phyloP scores from a whole-genome alignment of 92 coral and sea anemone species.

The Pocillopora meandrina region DNA sequence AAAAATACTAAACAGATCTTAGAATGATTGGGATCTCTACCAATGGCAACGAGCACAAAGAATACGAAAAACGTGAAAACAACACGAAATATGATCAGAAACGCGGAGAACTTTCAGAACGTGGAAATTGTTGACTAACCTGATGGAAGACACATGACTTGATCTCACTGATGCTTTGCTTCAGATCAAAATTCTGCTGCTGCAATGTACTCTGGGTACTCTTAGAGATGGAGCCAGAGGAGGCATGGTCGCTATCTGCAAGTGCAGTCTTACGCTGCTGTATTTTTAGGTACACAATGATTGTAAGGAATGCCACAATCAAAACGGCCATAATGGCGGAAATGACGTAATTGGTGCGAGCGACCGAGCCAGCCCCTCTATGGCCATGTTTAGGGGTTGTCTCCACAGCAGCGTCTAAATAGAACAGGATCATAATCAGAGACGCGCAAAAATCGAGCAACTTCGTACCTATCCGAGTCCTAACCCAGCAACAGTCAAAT shows the following conservation, averaged over 20 bases:
- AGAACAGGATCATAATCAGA: background rate
- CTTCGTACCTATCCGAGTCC: no score
- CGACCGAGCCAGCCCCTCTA: background rate
- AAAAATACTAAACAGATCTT: no score
- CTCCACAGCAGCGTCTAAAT: background rate
- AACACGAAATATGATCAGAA: no score
- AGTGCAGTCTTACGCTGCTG: constrained; percentile 82
- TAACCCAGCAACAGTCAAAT: no score
- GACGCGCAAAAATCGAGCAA: no score
- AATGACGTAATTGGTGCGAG: constrained; percentile 90
- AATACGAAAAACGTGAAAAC: no score
- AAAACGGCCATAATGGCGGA: constrained; percentile 92
- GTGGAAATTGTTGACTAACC: constrained; percentile 49
- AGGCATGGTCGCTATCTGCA: constrained; percentile 70
- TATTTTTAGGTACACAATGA: constrained; percentile 92
- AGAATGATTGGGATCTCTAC: no score
- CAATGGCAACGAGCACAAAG: no score
- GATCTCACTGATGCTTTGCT: constrained; percentile 83
- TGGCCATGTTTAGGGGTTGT: background rate
- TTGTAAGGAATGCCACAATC: constrained; percentile 85
- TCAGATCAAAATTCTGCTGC: constrained; percentile 79
- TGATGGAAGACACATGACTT: constrained; percentile 89
- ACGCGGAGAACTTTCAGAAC: no score
- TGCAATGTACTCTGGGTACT: constrained; percentile 93
- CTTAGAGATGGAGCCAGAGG: constrained; percentile 91